Evolutionary conservation across 2,888 invertebrate genomes (phyloP).

Genomic region (Acheta domesticus): DNA sequence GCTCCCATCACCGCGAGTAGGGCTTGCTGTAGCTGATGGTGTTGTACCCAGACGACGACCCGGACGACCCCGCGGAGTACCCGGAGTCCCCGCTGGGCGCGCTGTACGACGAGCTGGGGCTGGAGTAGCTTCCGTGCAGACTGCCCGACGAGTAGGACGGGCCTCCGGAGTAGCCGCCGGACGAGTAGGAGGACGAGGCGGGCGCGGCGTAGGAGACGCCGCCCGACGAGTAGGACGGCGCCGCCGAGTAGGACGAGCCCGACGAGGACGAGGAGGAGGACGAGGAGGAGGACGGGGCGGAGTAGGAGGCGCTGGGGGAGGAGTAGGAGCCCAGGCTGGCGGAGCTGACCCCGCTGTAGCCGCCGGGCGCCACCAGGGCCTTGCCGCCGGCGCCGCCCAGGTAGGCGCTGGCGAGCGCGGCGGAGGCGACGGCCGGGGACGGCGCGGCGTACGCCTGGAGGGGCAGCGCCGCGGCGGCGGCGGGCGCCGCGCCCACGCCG

Average conservation of each 20-base stretch:
- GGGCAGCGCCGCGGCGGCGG: neutral
- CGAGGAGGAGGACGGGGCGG: neutral
- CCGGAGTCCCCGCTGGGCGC: neutral
- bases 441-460: neutral
- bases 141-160: neutral
- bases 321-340: neutral
- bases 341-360: neutral
- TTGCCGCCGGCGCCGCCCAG: neutral
- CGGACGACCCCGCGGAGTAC: neutral
- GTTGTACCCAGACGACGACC: neutral
- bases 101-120: neutral
- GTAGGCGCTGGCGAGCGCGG: neutral
- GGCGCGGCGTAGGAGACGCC: neutral
- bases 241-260: neutral
- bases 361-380: neutral
- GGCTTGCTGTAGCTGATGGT: conserved; percentile 7
- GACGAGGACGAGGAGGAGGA: neutral
- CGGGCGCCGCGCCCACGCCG: neutral
- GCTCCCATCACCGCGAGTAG: neutral
- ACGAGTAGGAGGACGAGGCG: neutral
- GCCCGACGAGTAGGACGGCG: neutral
- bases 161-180: neutral
- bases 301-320: neutral
- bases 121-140: conserved; percentile 1
- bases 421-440: neutral